phyloP scores from a whole-genome alignment of 2,888 invertebrate species.

The Xanthia togata region DNA sequence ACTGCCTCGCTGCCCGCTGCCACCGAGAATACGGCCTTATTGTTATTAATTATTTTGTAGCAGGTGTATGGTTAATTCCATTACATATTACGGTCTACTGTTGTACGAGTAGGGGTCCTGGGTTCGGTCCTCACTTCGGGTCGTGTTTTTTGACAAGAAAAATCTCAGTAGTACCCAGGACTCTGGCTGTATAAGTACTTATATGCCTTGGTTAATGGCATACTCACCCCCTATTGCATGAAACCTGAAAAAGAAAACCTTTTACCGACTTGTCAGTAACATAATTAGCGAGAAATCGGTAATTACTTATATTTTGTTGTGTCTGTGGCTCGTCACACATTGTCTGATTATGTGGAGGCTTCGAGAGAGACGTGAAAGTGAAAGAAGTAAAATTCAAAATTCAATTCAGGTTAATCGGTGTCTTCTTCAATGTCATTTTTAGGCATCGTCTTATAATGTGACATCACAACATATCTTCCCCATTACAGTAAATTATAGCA shows the following conservation, averaged over 20 bases:
- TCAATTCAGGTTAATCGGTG: too few species aligned
- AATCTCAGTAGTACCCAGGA: too few species aligned
- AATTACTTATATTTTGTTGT: constrained; percentile 10
- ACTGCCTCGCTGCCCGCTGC: too few species aligned
- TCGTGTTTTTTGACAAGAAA: too few species aligned
- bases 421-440: background rate
- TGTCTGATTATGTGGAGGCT: background rate
- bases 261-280: constrained; percentile 19
- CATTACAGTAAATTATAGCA: background rate
- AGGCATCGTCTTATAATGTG: background rate
- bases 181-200: too few species aligned
- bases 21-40: background rate
- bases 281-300: constrained; percentile 53
- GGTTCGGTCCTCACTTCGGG: too few species aligned
- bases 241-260: too few species aligned
- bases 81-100: background rate
- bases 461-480: background rate
- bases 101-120: too few species aligned
- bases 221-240: too few species aligned
- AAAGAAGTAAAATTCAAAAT: too few species aligned
- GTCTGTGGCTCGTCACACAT: background rate
- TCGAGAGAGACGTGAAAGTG: constrained; percentile 15
- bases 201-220: too few species aligned
- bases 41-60: constrained; percentile 3
- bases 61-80: constrained; percentile 5